phyloP scores from a whole-genome alignment of 2,113 vertebrate species.

The Gasterosteus aculeatus region DNA sequence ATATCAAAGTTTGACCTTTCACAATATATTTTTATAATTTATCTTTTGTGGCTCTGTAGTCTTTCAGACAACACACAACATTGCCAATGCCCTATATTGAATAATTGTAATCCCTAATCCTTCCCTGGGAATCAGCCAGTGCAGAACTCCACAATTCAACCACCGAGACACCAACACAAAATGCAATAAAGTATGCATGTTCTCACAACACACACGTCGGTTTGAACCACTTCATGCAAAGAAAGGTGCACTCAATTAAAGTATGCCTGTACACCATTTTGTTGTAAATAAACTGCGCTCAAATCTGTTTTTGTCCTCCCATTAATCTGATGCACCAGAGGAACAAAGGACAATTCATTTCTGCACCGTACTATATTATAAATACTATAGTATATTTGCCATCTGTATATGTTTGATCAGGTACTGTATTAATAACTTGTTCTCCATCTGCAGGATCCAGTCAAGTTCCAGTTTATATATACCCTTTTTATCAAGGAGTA shows the following conservation, averaged over 20 bases:
- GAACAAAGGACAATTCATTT: background rate
- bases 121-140: conserved; percentile 6
- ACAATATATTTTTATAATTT: conserved; percentile 6
- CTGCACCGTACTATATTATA: background rate
- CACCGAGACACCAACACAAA: background rate
- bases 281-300: background rate
- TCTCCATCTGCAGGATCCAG: background rate
- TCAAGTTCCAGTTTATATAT: background rate
- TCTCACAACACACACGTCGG: background rate
- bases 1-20: background rate
- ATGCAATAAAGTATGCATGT: background rate
- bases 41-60: background rate
- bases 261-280: background rate
- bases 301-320: background rate
- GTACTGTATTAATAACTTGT: background rate
- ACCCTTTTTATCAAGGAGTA: conserved; percentile 2
- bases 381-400: background rate
- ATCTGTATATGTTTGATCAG: background rate
- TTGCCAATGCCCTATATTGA: conserved; percentile 27
- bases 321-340: background rate
- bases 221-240: background rate
- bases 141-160: conserved; percentile 4
- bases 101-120: conserved; percentile 53
- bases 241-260: background rate
- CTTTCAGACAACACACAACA: conserved; percentile 20